Base-by-base conservation (phyloP, 2,797 vertebrate genomes). In the Galagoides demidoff region DNA sequence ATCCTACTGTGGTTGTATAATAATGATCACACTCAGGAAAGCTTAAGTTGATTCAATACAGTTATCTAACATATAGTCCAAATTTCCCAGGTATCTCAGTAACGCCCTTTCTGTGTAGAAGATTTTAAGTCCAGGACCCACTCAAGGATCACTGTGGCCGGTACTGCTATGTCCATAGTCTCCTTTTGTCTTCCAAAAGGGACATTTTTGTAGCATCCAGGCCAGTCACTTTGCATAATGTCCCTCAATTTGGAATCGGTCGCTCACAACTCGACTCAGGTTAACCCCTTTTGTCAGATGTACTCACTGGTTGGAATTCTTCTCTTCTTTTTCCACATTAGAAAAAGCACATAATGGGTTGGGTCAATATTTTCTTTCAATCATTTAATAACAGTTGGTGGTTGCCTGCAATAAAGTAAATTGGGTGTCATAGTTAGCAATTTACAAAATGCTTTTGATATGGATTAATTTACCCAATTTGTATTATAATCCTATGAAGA, bases 401-500 rank as follows among this genome's bases (percentile, higher is more conserved):
- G 85, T 79, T 25, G 0, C 9, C 13, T 89, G 29, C 29, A 79
- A 23, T 45, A 37, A 81, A 91, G 49, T 73, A 70, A 91, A 59
- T 81, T 88, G 86, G 85, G 17, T 52, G 66, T 64, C 61, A 52
- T 3, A 20, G 17, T 83, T 91, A 87, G 66, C n/a, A 90, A 43
- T 49, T 85, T 87, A 89, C 22, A 68, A 94, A 93, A 89, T 68
- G 31, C 76, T 90, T 89, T 39, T 68, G 22, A 64, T 7, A 37
- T 25, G 16, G 43, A 77, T 78, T 59, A 31, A 88, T 83, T 61
- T 45, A 77, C 37, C 84, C 79, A 31, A 76, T 71, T 74, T 86
- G 20, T 7, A 55, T 37, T 79, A 70, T 23, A 43, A 59, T 17
- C 23, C 45, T 20, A n/a, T 27, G 8, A 90, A 7, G 14, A 43